Base-by-base conservation (phyloP, 2,888 invertebrate species). In the Hirtodrosophila histrioides region DNA sequence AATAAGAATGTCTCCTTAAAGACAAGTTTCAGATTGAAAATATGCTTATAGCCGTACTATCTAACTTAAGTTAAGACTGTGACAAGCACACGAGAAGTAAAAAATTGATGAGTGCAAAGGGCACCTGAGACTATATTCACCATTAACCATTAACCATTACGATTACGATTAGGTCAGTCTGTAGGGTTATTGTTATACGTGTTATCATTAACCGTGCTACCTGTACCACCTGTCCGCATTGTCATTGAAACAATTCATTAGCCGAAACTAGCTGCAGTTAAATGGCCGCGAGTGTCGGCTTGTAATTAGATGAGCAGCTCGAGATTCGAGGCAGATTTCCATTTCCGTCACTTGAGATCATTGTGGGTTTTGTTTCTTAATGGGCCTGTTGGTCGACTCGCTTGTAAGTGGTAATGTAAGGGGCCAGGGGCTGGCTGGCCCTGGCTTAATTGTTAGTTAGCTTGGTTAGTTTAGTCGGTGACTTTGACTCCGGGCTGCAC, bases 191-290 rank as follows among this genome's bases (percentile, higher is more conserved):
- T 43, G 48, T 24, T 8, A 55, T 33, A 55, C 31, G 54, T 50
- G 68, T 73, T 77, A 81, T 66, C 78, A 78, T 77, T 75, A 75
- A 27, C 29, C 11, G 10, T 35, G 17, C 40, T 46, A 54, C 45
- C 69, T 49, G 46, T 36, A 39, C 57, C 60, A 60, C 62, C 78
- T 64, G 56, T 49, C 39, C 9, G 43, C 69, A 36, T 51, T 79
- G 86, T 76, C 80, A 79, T 79, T 79, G 79, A 85, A 54, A 63
- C 41, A 62, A 83, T 67, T 75, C 83, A 80, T 80, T 80, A 80
- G 86, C 76, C 35, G 50, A 50, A 71, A 50, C 70, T 69, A 62
- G 35, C 62, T 69, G 58, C 54, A 41, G 55, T 27, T 51, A 29
- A 55, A 60, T 58, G 71, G 60, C 81, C 77, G 54, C 62, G 27